Evolutionary conservation across 2,797 vertebrate species (phyloP), one percentile per base, ranked within the genome.

Genomic region (Halcyon leucocephala): DNA sequence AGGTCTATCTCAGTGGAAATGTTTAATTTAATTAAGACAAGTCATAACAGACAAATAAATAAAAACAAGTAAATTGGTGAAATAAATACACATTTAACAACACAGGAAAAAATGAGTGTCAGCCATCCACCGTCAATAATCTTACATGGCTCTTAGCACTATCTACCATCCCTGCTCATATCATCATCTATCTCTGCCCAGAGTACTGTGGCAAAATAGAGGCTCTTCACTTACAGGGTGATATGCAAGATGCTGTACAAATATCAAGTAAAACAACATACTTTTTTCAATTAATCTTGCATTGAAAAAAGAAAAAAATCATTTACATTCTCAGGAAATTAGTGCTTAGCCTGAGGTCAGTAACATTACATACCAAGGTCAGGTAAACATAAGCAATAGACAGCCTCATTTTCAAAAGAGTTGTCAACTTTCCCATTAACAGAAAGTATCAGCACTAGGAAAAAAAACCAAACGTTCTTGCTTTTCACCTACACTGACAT

Each of bases 301-400:
- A 44, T 21, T 22, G 25, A 79, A 82, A 15, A 70, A 60, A 66
- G 77, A 0, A 35, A 28, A 28, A 28, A 51, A 22, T 82, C 82
- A 49, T 71, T 84, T 67, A 51, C 7, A 39, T 54, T 84, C 29
- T 33, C 24, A 78, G 19, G n/a, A 90, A 67, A 67, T 55, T 11
- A 67, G 41, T 3, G 1, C 11, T 74, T 60, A 74, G 69, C 44
- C 64, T 54, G 24, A 14, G 14, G 16, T 79, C 51, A 72, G 26
- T n/a, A 46, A 44, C 1, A 1, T 29, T 14, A 62, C 0, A 0
- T 7, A 37, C 9, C 55, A 62, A 82, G 51, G 31, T 28, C 20
- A 10, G 18, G 33, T 14, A 58, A 24, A 65, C 39, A n/a, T 26
- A 46, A 79, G 41, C 33, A 72, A 33, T 7, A 65, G 33, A 22